These are phyloP conservation scores for Galleria mellonella DNA, from an alignment of 1,140 invertebrate genomes.

Conservation along the genomic window DNA sequence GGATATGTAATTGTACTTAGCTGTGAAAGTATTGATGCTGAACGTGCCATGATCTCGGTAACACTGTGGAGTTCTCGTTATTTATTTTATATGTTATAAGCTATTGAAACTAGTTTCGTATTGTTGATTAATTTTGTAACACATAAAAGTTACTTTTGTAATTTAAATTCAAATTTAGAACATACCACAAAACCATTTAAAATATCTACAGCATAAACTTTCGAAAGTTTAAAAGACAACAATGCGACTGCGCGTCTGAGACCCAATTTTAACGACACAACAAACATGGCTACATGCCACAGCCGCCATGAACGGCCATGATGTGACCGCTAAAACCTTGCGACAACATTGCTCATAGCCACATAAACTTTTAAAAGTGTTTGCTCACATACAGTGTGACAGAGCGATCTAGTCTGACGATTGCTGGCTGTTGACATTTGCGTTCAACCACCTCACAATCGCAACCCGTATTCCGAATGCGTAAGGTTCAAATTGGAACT, in stretches of 20 bases:
- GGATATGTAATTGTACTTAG: too few relatives aligned
- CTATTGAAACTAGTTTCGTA: too few relatives aligned
- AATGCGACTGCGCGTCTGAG: slow-evolving; percentile 35
- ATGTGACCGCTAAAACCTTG: slow-evolving; percentile 59
- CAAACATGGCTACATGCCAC: slow-evolving; percentile 31
- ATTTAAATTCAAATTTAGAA: too few relatives aligned
- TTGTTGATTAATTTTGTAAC: too few relatives aligned
- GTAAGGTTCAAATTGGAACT: slow-evolving; percentile 19
- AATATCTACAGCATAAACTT: slow-evolving; percentile 10
- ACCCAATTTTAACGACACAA: slow-evolving; percentile 52
- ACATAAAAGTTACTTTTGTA: too few relatives aligned
- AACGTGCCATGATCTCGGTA: too few relatives aligned
- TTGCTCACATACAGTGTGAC: slow-evolving; percentile 53
- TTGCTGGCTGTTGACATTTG: slow-evolving; percentile 51
- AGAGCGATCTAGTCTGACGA: slow-evolving; percentile 58
- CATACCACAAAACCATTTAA: too few relatives aligned
- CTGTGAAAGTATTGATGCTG: too few relatives aligned
- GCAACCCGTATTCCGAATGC: too few relatives aligned
- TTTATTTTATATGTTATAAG: too few relatives aligned
- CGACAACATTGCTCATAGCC: slow-evolving; percentile 61
- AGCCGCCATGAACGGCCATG: slow-evolving; percentile 44
- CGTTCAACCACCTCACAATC: slow-evolving; percentile 1
- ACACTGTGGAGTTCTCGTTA: too few relatives aligned
- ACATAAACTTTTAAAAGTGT: slow-evolving; percentile 70
- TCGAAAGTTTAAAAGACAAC: slow-evolving; percentile 46